These are phyloP conservation scores for Sus scrofa DNA, from an alignment of 2,113 vertebrate genomes.

Conservation along the genomic window DNA sequence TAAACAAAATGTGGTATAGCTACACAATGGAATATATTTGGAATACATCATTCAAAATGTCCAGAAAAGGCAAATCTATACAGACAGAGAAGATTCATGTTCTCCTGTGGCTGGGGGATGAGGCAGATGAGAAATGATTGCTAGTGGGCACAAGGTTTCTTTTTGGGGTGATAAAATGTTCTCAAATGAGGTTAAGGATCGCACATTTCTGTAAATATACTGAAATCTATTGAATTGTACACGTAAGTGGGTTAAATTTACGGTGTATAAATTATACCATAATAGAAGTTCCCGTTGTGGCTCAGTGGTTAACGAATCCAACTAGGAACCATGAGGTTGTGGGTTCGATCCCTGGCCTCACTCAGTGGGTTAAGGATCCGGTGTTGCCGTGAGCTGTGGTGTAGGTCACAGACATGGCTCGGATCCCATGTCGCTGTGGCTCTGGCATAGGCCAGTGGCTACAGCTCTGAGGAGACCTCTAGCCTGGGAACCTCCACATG, in stretches of 20 bases:
- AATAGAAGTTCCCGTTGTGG: too few relatives aligned
- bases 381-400: too few relatives aligned
- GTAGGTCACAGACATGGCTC: too few relatives aligned
- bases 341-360: too few relatives aligned
- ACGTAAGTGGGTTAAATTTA: neutral
- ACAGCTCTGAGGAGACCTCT: too few relatives aligned
- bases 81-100: neutral
- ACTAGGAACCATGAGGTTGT: too few relatives aligned
- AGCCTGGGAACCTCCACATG: too few relatives aligned
- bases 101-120: neutral
- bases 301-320: too few relatives aligned
- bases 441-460: too few relatives aligned
- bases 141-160: neutral
- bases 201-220: conserved; percentile 33
- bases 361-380: too few relatives aligned
- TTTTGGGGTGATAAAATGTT: neutral
- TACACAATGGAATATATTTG: neutral
- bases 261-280: neutral
- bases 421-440: too few relatives aligned
- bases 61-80: neutral
- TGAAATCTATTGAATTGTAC: neutral
- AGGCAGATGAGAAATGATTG: neutral
- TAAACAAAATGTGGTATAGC: neutral
- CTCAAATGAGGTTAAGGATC: neutral
- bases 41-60: neutral